These are phyloP conservation scores for Drosophila miranda DNA, from an alignment of 1,140 invertebrate species.

Conservation along the genomic window DNA sequence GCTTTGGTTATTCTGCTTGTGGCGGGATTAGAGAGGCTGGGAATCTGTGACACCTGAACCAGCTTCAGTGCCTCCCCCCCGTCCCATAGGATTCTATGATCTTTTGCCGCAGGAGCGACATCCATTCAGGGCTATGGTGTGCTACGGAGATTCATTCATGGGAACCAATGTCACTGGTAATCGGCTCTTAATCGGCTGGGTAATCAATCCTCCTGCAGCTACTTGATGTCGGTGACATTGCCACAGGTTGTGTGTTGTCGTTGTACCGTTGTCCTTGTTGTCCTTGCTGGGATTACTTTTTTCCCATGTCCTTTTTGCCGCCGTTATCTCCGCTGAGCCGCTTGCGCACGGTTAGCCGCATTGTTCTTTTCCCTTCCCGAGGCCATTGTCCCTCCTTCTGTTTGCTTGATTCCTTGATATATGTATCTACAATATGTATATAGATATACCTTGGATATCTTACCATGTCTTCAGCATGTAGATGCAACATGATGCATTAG, in stretches of 20 bases:
- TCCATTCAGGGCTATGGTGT: slow-evolving; percentile 2
- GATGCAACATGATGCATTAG: slow-evolving; percentile 79
- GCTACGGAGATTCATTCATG: slow-evolving; percentile 57
- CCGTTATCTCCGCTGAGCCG: slow-evolving; percentile 70
- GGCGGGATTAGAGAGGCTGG: slow-evolving; percentile 54
- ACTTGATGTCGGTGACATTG: slow-evolving; percentile 58
- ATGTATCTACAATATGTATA: too few species aligned
- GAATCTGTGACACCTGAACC: too few species aligned
- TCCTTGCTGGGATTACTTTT: slow-evolving; percentile 31
- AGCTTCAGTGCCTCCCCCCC: slow-evolving; percentile 30
- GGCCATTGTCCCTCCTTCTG: too few species aligned
- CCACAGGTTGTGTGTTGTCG: slow-evolving; percentile 55
- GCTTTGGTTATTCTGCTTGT: slow-evolving; percentile 47
- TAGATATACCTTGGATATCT: not conserved
- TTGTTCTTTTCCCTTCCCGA: slow-evolving; percentile 54
- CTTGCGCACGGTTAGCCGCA: slow-evolving; percentile 78
- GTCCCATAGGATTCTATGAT: slow-evolving; percentile 15
- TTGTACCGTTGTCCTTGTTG: too few species aligned
- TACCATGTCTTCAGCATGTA: not conserved
- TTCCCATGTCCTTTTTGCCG: slow-evolving; percentile 77
- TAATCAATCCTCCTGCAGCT: slow-evolving; percentile 67
- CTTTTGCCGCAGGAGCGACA: slow-evolving; percentile 32
- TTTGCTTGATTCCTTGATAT: slow-evolving; percentile 36
- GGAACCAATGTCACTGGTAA: slow-evolving; percentile 63
- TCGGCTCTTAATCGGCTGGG: slow-evolving; percentile 70